Evolutionary conservation across 35 echinoderm and acorn worm genomes (phyloP).

Genomic region (Eucidaris tribuloides): DNA sequence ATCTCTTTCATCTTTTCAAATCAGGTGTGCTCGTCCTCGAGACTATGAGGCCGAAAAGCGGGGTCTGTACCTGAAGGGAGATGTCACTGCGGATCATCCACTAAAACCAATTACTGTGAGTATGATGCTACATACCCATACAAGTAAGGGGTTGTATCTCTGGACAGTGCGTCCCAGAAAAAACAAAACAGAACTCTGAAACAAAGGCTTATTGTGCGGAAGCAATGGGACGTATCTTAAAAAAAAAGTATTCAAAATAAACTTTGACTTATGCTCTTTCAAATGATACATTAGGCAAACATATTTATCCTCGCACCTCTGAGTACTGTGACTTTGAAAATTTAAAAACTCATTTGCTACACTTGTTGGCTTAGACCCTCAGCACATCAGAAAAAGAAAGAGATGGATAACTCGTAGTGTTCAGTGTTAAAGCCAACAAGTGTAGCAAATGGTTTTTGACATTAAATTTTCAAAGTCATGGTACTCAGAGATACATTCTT

Average conservation of each 20-base stretch:
- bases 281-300: neutral
- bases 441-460: too few relatives aligned
- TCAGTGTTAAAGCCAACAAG: too few relatives aligned
- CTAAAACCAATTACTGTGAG: conserved; percentile 87
- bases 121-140: neutral
- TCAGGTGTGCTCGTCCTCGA: conserved; percentile 55
- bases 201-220: neutral
- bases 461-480: too few relatives aligned
- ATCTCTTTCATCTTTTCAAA: neutral
- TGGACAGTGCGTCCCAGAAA: neutral
- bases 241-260: neutral
- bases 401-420: too few relatives aligned
- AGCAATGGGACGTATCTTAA: neutral
- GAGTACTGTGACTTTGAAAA: too few relatives aligned
- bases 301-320: too few relatives aligned
- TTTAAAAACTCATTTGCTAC: too few relatives aligned
- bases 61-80: conserved; percentile 23
- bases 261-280: neutral
- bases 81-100: conserved; percentile 77
- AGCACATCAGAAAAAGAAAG: neutral
- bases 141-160: neutral
- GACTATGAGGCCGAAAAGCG: conserved; percentile 74
- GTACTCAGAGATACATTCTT: too few relatives aligned
- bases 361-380: too few relatives aligned
- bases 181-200: neutral